phyloP scores from a whole-genome alignment of 2,797 vertebrate genomes.

The Euthynnus affinis region DNA sequence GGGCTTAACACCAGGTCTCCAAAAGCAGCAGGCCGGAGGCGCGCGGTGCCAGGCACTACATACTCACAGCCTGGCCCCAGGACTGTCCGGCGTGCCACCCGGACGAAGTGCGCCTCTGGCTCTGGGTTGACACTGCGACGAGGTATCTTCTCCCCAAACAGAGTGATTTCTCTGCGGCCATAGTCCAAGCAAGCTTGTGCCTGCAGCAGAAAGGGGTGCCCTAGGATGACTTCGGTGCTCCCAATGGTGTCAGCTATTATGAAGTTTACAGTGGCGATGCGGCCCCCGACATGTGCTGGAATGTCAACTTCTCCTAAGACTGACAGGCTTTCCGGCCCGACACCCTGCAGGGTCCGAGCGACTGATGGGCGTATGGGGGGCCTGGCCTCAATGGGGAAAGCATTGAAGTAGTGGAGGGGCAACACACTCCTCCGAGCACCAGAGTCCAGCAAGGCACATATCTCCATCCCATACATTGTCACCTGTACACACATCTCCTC shows the following conservation, averaged over 20 bases:
- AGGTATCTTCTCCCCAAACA: constrained; percentile 14
- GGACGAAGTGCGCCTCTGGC: background rate
- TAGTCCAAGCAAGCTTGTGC: background rate
- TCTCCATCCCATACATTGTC: background rate
- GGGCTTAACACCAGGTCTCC: constrained; percentile 29
- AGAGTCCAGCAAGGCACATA: constrained; percentile 11
- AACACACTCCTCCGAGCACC: constrained; percentile 4
- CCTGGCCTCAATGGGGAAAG: background rate
- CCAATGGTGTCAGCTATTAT: constrained; percentile 29
- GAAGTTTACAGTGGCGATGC: constrained; percentile 10
- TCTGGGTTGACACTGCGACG: background rate
- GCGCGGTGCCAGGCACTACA: background rate
- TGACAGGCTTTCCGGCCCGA: background rate
- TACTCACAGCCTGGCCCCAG: constrained; percentile 25
- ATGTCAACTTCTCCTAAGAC: constrained; percentile 1
- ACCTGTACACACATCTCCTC: background rate
- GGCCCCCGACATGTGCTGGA: background rate
- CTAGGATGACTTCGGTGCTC: constrained; percentile 45
- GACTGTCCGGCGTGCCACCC: background rate
- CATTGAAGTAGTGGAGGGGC: background rate
- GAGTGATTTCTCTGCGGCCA: background rate
- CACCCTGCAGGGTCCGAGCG: background rate
- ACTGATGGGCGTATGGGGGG: background rate
- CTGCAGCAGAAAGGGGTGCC: constrained; percentile 42
- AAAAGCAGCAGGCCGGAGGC: background rate